phyloP scores from a whole-genome alignment of 2,888 invertebrate genomes.

The Argyresthia goedartella region DNA sequence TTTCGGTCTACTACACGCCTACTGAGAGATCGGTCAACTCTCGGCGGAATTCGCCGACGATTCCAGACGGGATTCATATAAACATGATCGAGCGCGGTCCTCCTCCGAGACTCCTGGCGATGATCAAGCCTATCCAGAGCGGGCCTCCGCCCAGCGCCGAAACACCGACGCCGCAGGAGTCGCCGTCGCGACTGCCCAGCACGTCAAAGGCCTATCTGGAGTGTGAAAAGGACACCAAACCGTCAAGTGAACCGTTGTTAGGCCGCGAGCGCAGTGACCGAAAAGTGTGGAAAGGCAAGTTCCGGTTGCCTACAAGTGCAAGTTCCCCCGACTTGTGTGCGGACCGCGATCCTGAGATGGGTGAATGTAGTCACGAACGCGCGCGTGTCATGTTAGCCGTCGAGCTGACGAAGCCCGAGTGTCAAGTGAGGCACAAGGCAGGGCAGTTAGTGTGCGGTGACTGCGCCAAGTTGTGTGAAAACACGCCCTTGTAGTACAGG shows the following conservation, averaged over 20 bases:
- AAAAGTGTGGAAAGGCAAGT: constrained; percentile 15
- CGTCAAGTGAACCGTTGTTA: constrained; percentile 56
- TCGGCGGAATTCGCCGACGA: constrained; percentile 46
- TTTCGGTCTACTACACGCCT: constrained; percentile 87
- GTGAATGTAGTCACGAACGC: constrained; percentile 20
- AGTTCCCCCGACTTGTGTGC: constrained; percentile 58
- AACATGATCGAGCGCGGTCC: constrained; percentile 72
- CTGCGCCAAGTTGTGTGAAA: constrained; percentile 32
- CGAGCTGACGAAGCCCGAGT: constrained; percentile 34
- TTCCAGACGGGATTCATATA: constrained; percentile 75
- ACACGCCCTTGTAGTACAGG: constrained; percentile 56
- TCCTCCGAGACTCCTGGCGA: constrained; percentile 40
- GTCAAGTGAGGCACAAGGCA: constrained; percentile 25
- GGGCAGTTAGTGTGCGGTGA: constrained; percentile 34
- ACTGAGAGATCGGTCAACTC: constrained; percentile 75
- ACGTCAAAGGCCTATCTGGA: constrained; percentile 20
- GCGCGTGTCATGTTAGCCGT: constrained; percentile 56
- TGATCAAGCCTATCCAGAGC: constrained; percentile 38
- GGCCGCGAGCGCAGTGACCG: constrained; percentile 28
- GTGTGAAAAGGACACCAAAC: constrained; percentile 29
- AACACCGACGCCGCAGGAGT: constrained; percentile 20
- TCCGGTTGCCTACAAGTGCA: constrained; percentile 37
- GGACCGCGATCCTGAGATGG: constrained; percentile 13
- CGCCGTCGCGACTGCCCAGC: constrained; percentile 15
- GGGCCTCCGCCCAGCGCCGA: constrained; percentile 26